These are phyloP conservation scores for Tenualosa thibaudeaui DNA, from an alignment of 2,797 vertebrate species.

Conservation along the genomic window DNA sequence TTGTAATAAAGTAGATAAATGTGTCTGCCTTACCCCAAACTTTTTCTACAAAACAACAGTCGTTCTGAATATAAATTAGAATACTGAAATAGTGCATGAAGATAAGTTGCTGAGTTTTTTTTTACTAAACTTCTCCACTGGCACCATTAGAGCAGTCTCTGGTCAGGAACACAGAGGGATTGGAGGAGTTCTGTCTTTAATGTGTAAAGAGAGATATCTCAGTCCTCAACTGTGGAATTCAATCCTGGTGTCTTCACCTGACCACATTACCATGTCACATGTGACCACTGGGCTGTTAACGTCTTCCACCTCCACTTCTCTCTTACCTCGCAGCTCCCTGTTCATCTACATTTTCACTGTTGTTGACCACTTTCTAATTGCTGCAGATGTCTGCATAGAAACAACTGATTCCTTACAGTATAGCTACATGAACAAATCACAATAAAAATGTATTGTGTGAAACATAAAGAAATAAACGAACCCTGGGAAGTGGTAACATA, in stretches of 20 bases:
- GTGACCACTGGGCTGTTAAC: not conserved
- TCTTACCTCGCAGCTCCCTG: not conserved
- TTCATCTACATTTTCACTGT: not conserved
- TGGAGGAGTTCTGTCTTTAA: not conserved
- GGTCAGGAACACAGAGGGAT: not conserved
- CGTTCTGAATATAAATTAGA: not conserved
- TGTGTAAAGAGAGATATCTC: conserved; percentile 48
- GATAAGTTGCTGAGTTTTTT: not conserved
- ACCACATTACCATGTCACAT: conserved; percentile 30
- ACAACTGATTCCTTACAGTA: not conserved
- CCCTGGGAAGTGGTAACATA: not conserved
- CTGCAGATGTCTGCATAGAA: not conserved
- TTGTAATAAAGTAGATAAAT: not conserved
- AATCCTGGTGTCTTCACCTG: conserved; percentile 43
- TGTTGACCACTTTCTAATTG: not conserved
- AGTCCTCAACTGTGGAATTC: conserved; percentile 42
- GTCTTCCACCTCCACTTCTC: not conserved
- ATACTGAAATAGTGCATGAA: not conserved
- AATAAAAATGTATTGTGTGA: not conserved
- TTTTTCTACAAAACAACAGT: not conserved
- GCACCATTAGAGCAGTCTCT: not conserved
- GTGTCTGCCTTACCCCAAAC: not conserved
- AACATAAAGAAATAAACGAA: not conserved
- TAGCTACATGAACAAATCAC: not conserved
- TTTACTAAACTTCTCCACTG: not conserved